Evolutionary conservation across 2,888 invertebrate genomes (phyloP).

Genomic region (Cordilura impudica): DNA sequence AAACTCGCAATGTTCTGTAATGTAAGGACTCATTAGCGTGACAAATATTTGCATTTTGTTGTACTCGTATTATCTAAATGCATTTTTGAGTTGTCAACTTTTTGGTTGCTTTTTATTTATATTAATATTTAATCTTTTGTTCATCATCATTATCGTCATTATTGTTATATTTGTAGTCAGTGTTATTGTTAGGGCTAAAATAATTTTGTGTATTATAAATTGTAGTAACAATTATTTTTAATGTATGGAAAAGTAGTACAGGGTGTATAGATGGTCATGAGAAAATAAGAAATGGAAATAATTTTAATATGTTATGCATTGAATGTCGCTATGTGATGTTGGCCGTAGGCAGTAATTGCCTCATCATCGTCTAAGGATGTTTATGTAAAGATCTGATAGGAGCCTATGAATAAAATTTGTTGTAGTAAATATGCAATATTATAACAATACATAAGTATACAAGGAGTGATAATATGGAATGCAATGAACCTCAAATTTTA

Average conservation of each 20-base stretch:
- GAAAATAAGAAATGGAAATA: not conserved
- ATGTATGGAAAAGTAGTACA: slow-evolving; percentile 35
- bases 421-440: too few species aligned
- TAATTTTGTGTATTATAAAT: slow-evolving; percentile 42
- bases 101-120: slow-evolving; percentile 22
- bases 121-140: slow-evolving; percentile 57
- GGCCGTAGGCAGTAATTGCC: not conserved
- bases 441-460: too few species aligned
- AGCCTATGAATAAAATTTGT: too few species aligned
- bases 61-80: slow-evolving; percentile 49
- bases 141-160: slow-evolving; percentile 31
- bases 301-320: not conserved
- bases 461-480: too few species aligned
- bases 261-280: slow-evolving; percentile 2
- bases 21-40: slow-evolving; percentile 57
- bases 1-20: slow-evolving; percentile 13
- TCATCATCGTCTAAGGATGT: too few species aligned
- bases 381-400: too few species aligned
- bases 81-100: slow-evolving; percentile 47
- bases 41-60: slow-evolving; percentile 58
- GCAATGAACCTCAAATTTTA: too few species aligned
- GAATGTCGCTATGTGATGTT: too few species aligned
- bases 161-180: slow-evolving; percentile 43
- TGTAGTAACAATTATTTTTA: slow-evolving; percentile 49
- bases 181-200: slow-evolving; percentile 41